Evolutionary conservation across 2,797 vertebrate species (phyloP), one percentile per base, ranked within the genome.

Genomic region (Chaetophractus vellerosus): DNA sequence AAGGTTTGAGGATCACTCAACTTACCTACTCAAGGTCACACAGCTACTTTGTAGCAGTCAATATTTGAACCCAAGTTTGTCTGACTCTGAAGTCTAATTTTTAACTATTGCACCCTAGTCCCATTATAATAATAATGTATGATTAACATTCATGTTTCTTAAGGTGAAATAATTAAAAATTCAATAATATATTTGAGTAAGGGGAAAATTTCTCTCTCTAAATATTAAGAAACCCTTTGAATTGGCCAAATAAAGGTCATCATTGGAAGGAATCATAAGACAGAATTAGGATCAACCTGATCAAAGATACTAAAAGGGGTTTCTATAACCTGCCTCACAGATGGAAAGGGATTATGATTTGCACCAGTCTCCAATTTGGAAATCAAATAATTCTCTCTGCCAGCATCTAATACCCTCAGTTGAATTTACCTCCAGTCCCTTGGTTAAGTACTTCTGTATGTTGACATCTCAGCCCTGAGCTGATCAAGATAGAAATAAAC

Each of bases 301-400:
- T 64, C 71, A 48, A 23, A 79, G 45, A 50, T 71, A 48, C 52
- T 93, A 64, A 85, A 84, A 85, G 78, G 28, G 86, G 78, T 92
- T 59, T 12, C 19, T 68, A 55, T 6, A 57, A 36, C 26, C 14
- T 63, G 9, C 18, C 26, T 86, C 41, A 41, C 7, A 50, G 36
- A 55, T 80, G 24, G 50, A 69, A 45, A 71, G 41, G 41, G 41
- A 31, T 59, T 23, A 52, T 8, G 23, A 45, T 79, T 68, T 61
- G 19, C 19, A 64, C 8, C 59, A 33, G 59, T 19, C 45, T 83
- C 41, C 26, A 31, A 57, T 24, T 52, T 28, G 86, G 68, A 82
- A 91, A 86, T 95, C 31, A 91, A 63, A 76, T 82, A 79, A 66
- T 78, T 91, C 48, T 93, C n/a, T 78, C 31, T 52, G 31, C 45